Evolutionary conservation across 2,113 vertebrate genomes (phyloP).

Genomic region (human): GRCh38 chr5:8437001-8437500

Average conservation of each 20-base stretch:
- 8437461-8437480: background rate
- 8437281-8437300: background rate
- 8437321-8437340: constrained; percentile 23
- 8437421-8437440: background rate
- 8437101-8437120: too few relatives aligned
- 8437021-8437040: fast-evolving
- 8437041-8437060: background rate
- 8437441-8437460: background rate
- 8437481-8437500: background rate
- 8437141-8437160: background rate
- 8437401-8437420: background rate
- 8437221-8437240: background rate
- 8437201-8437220: background rate
- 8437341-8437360: background rate
- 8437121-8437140: too few relatives aligned
- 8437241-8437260: background rate
- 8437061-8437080: background rate
- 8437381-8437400: background rate
- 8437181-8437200: background rate
- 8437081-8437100: background rate
- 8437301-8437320: background rate
- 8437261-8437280: constrained; percentile 11
- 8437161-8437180: background rate
- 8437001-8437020: too few relatives aligned
- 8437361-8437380: background rate